Evolutionary conservation across 53 echinoderm and acorn worm genomes (phyloP), one percentile per base, ranked within the genome.

Genomic region (Echinometra lucunter): DNA sequence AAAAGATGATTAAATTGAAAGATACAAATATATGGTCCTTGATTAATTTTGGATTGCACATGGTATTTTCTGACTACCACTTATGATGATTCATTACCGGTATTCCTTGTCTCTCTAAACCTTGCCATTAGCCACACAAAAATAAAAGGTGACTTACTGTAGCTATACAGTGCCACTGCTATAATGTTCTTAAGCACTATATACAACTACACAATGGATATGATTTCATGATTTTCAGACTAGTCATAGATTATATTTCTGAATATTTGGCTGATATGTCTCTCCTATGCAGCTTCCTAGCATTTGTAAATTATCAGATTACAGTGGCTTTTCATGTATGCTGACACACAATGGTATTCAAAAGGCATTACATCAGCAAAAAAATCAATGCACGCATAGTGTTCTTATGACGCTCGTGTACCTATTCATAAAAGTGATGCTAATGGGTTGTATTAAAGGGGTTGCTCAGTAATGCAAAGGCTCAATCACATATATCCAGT

Each of bases 351-450:
- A 3, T 34, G 32, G 72, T 13, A 16, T 72, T 32, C 13, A 35
- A 72, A 16, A 10, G 10, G 72, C 12, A 72, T 1, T 72, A 28
- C 32, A 4, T 2, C 32, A 18, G 42, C 21, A 78, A 2, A 78
- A n/a, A 42, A 78, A 78, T 78, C 78, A 42, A 78, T 78, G 38
- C 78, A 78, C 53, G 9, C 40, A 40, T 78, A 42, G 78, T 42
- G 35, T 2, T 42, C 78, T 78, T 35, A 78, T 78, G 28, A 40
- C 3, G 4, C 63, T 63, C 5, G 25, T 63, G 21, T 27, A 63
- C 60, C 19, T 60, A 21, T 21, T 60, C 60, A 60, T 60, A 18
- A 60, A 60, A 60, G 23, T 21, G 0, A 60, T 60, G 23, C 60
- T 60, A 60, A 60, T 60, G 60, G 60, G 18, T 12, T 5, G 1